Evolutionary conservation across 2,113 vertebrate species (phyloP).

Genomic region (Triplophysa siluroides): DNA sequence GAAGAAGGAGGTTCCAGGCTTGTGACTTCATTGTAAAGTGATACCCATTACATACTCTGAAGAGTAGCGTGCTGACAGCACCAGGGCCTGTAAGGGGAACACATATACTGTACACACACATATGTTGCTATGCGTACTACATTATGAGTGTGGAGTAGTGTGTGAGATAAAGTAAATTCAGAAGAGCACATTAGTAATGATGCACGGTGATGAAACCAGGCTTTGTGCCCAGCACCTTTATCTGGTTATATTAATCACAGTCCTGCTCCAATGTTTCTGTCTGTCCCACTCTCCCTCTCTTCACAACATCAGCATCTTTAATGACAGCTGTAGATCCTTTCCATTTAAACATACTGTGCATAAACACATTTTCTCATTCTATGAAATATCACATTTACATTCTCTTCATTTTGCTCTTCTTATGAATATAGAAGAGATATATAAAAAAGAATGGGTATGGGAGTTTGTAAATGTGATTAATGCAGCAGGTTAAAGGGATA

Average conservation of each 20-base stretch:
- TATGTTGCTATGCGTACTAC: slow-evolving; percentile 12
- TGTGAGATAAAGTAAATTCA: slow-evolving; percentile 3
- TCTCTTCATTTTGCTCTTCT: neutral
- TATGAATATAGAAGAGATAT: slow-evolving; percentile 13
- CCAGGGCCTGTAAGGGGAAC: slow-evolving; percentile 55
- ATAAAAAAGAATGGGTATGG: slow-evolving; percentile 27
- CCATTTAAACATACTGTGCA: neutral
- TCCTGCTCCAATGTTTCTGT: neutral
- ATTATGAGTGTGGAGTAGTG: neutral
- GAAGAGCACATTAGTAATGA: slow-evolving; percentile 32
- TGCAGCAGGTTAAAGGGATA: no score
- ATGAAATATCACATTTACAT: neutral
- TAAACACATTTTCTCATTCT: neutral
- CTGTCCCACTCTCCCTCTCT: neutral
- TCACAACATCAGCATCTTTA: slow-evolving; percentile 24
- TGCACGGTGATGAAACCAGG: slow-evolving; percentile 6
- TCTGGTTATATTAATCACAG: slow-evolving; percentile 44
- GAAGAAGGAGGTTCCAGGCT: slow-evolving; percentile 60
- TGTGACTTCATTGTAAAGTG: slow-evolving; percentile 66
- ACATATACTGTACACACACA: slow-evolving; percentile 51
- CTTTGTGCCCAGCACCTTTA: slow-evolving; percentile 44
- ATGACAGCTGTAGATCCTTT: neutral
- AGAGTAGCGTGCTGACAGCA: slow-evolving; percentile 69
- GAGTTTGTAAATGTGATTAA: no score
- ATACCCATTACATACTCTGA: slow-evolving; percentile 62